Percentiles rank a stretch among this genome's conserved stretches.
Conservation (phyloP, 2,113 vertebrate genomes). For the Chlorodrepanis virens region DNA sequence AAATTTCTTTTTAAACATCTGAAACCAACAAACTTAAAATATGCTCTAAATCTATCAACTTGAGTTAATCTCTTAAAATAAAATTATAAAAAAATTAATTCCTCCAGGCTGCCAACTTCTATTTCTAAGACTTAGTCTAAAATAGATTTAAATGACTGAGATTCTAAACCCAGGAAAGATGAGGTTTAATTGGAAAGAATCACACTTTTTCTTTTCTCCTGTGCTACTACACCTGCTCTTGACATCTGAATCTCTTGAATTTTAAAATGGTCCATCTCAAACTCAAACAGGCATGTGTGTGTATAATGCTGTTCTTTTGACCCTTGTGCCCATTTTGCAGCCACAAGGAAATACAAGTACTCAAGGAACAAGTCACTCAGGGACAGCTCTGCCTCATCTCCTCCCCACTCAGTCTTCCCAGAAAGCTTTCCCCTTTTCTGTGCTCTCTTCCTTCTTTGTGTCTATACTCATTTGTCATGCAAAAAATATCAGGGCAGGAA, state of each 20-base stretch:
- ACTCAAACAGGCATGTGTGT: not conserved
- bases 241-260: not conserved
- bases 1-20: constrained; percentile 49
- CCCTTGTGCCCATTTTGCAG: not conserved
- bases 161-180: not conserved
- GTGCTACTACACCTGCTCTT: not conserved
- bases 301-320: not conserved
- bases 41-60: constrained; percentile 38
- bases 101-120: not conserved
- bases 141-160: not conserved
- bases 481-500: not conserved
- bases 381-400: not conserved
- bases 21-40: constrained; percentile 38
- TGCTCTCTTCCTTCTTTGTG: not conserved
- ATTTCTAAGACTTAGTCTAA: constrained; percentile 3
- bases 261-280: not conserved
- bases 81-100: not conserved
- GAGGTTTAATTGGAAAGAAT: not conserved
- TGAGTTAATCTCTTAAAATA: constrained; percentile 35
- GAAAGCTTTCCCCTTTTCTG: not conserved
- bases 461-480: not conserved
- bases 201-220: not conserved
- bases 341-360: not conserved
- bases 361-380: not conserved
- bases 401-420: not conserved